Percentiles rank a stretch among this genome's conserved stretches.
phyloP scores from a whole-genome alignment of 2,888 invertebrate species.

The Trimorus sp. region DNA sequence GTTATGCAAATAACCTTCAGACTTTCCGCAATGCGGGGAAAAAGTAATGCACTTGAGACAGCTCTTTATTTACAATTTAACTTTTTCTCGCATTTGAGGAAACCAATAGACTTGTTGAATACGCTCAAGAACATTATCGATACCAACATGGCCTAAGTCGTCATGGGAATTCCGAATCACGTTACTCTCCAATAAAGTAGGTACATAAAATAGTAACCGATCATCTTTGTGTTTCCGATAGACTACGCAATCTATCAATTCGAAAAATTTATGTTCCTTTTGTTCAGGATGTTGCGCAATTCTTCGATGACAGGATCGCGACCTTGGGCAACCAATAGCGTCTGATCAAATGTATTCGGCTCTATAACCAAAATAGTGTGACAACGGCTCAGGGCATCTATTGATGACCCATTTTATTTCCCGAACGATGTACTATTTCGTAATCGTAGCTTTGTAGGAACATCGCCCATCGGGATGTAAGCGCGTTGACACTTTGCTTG shows the following conservation, averaged over 20 bases:
- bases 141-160: conserved; percentile 1
- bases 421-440: conserved; percentile 3
- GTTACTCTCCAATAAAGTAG: conserved; percentile 67
- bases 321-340: conserved; percentile 6
- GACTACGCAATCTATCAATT: conserved; percentile 2
- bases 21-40: background rate
- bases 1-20: conserved; percentile 2
- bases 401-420: background rate
- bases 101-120: conserved; percentile 12
- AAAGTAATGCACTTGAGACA: conserved; percentile 11
- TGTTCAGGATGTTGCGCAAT: background rate
- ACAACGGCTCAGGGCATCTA: conserved; percentile 10
- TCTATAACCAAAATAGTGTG: background rate
- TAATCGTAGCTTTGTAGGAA: conserved; percentile 10
- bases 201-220: conserved; percentile 65
- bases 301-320: background rate
- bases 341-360: conserved; percentile 1
- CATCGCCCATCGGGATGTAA: conserved; percentile 71
- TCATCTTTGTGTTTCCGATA: background rate
- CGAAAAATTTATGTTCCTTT: conserved; percentile 1
- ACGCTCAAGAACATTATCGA: background rate
- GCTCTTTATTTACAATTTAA: background rate
- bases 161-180: conserved; percentile 2
- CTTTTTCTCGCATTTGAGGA: background rate
- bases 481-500: conserved; percentile 62